Percentiles rank a stretch among this genome's conserved stretches.
Conservation (phyloP, 2,888 invertebrate genomes). For the Cerastis leucographa region DNA sequence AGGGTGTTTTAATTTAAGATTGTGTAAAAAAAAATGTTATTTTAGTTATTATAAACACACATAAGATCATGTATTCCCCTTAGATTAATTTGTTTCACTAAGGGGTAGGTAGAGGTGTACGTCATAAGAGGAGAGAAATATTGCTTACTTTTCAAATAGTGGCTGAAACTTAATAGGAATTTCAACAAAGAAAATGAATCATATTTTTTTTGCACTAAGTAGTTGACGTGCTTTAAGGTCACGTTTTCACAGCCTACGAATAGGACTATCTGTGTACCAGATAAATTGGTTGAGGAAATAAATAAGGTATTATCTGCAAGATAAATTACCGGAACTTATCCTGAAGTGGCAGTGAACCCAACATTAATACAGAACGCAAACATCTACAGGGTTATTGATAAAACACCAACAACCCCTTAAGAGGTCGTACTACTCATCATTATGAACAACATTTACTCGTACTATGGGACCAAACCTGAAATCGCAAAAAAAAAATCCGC, state of each 20-base stretch:
- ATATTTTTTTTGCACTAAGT: background rate
- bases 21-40: background rate
- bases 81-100: background rate
- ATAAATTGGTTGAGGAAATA: background rate
- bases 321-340: slow-evolving; percentile 10
- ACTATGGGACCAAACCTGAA: too few species aligned
- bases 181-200: background rate
- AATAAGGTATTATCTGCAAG: background rate
- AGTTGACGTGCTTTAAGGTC: background rate
- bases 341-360: background rate
- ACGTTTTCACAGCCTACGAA: background rate
- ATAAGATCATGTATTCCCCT: background rate
- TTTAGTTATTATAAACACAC: background rate
- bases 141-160: background rate
- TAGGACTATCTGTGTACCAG: background rate
- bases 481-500: too few species aligned
- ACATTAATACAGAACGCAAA: background rate
- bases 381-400: too few species aligned
- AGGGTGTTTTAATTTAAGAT: background rate
- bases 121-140: background rate
- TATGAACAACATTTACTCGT: too few species aligned
- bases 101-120: background rate
- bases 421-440: too few species aligned
- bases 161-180: background rate
- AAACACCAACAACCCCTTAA: too few species aligned